These are phyloP conservation scores for Nomada flava DNA, from an alignment of 2,888 invertebrate genomes.

Conservation along the genomic window DNA sequence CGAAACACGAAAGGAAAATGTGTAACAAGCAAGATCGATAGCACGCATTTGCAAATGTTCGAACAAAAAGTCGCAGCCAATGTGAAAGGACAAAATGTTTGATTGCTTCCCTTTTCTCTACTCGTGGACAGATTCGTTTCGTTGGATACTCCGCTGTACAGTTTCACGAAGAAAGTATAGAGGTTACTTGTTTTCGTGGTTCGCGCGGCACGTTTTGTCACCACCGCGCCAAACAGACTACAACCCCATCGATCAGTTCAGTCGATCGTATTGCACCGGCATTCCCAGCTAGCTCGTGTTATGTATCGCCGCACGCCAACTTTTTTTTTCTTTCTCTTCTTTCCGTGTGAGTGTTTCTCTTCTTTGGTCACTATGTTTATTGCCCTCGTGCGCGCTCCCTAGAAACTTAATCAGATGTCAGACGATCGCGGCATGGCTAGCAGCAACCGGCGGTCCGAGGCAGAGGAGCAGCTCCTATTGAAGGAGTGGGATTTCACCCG, in stretches of 20 bases:
- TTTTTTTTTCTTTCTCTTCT: conserved; percentile 76
- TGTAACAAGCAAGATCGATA: neutral
- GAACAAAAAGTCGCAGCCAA: neutral
- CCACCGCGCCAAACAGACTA: conserved; percentile 49
- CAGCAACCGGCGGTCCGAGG: conserved; percentile 85
- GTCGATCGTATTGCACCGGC: conserved; percentile 60
- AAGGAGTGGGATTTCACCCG: conserved; percentile 95
- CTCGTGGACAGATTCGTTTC: neutral
- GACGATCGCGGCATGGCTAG: conserved; percentile 79
- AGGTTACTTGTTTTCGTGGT: conserved; percentile 17
- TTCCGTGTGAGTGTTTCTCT: conserved; percentile 71
- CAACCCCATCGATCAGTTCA: conserved; percentile 46
- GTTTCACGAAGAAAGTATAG: conserved; percentile 5
- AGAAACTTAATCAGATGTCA: conserved; percentile 81
- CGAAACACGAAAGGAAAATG: conserved; percentile 5
- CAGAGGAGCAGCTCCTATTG: conserved; percentile 92
- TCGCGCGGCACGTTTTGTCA: conserved; percentile 36
- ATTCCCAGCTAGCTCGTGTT: conserved; percentile 68
- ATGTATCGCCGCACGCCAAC: conserved; percentile 83
- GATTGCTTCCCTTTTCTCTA: neutral
- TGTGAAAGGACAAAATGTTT: neutral
- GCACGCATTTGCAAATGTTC: neutral
- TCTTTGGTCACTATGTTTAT: conserved; percentile 73
- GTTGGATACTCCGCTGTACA: neutral
- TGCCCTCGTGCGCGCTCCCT: conserved; percentile 74